Evolutionary conservation across 2,888 invertebrate species (phyloP).

Genomic region (Lamellibrachia columna): DNA sequence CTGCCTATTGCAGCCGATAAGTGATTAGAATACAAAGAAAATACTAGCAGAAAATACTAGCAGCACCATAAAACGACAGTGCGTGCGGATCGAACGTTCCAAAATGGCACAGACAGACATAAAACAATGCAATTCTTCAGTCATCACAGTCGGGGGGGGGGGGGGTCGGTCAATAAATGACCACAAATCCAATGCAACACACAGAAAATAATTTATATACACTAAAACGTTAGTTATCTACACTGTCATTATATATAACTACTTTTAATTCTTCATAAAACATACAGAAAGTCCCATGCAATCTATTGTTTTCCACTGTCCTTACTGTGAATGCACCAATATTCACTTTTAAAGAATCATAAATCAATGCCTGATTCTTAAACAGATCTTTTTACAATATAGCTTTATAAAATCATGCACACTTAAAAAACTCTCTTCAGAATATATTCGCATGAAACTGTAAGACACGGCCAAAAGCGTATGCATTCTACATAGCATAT

Average conservation of each 20-base stretch:
- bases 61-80: not conserved
- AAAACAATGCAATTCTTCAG: not conserved
- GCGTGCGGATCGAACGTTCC: not conserved
- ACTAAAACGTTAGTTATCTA: slow-evolving; percentile 3
- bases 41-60: not conserved
- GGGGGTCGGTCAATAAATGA: not conserved
- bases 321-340: not conserved
- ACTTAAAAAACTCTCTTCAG: not conserved
- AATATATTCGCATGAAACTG: not conserved
- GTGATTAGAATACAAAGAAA: not conserved
- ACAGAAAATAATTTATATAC: not conserved
- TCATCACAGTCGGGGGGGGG: slow-evolving; percentile 7
- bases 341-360: not conserved
- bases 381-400: not conserved
- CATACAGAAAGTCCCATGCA: not conserved
- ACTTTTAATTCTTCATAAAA: not conserved
- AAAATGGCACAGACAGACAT: slow-evolving; percentile 5
- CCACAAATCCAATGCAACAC: slow-evolving; percentile 3
- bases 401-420: not conserved
- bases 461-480: not conserved
- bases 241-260: not conserved
- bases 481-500: not conserved
- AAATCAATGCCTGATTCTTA: not conserved
- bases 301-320: too few species aligned
- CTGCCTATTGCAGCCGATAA: not conserved